phyloP scores from a whole-genome alignment of 2,888 invertebrate genomes.

The Acleris holmiana region DNA sequence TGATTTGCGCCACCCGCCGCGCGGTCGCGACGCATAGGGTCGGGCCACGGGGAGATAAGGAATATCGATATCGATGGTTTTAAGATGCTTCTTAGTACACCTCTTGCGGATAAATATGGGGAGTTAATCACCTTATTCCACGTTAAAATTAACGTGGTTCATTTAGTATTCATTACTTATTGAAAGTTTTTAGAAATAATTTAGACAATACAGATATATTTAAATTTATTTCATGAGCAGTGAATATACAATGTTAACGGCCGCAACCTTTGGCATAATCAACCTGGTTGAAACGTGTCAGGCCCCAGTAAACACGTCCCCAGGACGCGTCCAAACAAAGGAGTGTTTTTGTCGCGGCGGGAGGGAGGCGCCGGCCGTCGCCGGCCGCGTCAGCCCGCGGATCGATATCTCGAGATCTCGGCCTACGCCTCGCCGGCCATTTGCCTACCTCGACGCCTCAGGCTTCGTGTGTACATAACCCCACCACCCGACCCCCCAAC shows the following conservation, averaged over 20 bases:
- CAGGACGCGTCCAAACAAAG: slow-evolving; percentile 72
- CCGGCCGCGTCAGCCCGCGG: slow-evolving; percentile 74
- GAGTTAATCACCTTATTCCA: too few relatives aligned
- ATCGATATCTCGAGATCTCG: slow-evolving; percentile 82
- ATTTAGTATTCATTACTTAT: neutral
- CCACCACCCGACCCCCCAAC: slow-evolving; percentile 72
- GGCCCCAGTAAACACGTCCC: slow-evolving; percentile 44
- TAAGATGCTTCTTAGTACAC: neutral
- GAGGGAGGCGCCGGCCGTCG: slow-evolving; percentile 70
- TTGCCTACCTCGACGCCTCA: slow-evolving; percentile 84
- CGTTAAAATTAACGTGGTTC: neutral
- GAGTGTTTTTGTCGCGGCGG: slow-evolving; percentile 79
- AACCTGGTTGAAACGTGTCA: slow-evolving; percentile 46
- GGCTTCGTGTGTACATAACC: slow-evolving; percentile 82
- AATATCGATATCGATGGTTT: slow-evolving; percentile 56
- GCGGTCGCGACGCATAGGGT: slow-evolving; percentile 77
- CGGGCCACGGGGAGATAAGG: slow-evolving; percentile 44
- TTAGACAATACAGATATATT: neutral
- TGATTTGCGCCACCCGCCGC: slow-evolving; percentile 81
- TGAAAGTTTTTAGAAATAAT: neutral
- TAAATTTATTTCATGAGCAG: neutral
- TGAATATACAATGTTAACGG: slow-evolving; percentile 18
- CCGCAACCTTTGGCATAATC: slow-evolving; percentile 17
- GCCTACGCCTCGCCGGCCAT: slow-evolving; percentile 83
- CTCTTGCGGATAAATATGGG: too few relatives aligned